Percentiles rank a stretch among this genome's conserved stretches.
phyloP scores from a whole-genome alignment of 2,113 vertebrate species.

The Pseudopipra pipra region DNA sequence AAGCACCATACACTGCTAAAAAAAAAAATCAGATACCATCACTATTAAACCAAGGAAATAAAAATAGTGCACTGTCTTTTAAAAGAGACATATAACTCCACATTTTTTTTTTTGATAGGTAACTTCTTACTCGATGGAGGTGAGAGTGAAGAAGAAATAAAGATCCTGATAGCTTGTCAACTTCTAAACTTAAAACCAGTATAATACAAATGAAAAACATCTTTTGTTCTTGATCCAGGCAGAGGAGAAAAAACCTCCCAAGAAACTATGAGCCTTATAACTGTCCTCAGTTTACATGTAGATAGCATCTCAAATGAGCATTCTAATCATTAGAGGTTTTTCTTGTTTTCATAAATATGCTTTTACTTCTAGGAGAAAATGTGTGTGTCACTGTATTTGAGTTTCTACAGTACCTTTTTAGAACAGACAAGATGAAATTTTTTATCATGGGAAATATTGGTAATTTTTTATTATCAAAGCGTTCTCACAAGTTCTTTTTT shows the following conservation, averaged over 20 bases:
- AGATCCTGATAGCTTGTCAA: not conserved
- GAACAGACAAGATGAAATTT: not conserved
- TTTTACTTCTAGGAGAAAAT: not conserved
- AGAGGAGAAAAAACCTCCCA: fast-evolving
- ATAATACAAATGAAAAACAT: not conserved
- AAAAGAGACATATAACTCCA: not conserved
- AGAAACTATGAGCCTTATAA: not conserved
- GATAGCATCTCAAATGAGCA: not conserved
- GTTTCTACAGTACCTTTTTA: not conserved
- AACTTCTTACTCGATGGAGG: not conserved
- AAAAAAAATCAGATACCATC: not conserved
- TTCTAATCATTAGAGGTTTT: not conserved
- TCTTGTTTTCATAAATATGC: not conserved
- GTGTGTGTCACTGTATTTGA: not conserved
- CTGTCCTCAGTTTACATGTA: not conserved
- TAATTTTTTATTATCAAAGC: not conserved
- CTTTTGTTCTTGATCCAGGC: not conserved
- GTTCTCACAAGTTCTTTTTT: not conserved
- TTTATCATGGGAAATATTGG: not conserved
- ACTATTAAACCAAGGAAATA: not conserved
- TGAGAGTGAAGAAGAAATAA: not conserved
- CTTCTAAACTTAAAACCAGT: not conserved
- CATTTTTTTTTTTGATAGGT: not conserved
- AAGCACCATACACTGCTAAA: fast-evolving
- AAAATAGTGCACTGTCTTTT: not conserved